Base-by-base conservation (phyloP, 1,140 invertebrate genomes). In the Augochlora pura region DNA sequence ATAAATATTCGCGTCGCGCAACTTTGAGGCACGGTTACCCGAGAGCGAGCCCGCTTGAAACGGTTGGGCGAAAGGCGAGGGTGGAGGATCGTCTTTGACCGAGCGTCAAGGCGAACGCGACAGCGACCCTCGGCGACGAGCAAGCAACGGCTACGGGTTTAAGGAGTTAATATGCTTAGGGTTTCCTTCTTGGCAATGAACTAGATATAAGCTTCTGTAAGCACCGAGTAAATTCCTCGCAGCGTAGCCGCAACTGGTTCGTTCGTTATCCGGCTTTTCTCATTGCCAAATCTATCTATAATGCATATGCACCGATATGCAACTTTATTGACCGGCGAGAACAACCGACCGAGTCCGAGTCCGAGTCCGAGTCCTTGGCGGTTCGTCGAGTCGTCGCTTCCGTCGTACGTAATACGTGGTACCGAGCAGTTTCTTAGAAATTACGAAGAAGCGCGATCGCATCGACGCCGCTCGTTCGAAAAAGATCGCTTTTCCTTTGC, bases 131-230 rank as follows among this genome's bases (percentile, higher is more conserved):
- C 87, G 80, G 86, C 75, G 85, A 86, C 81, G 65, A 84, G 32
- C 32, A 32, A 86, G 75, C 67, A 87, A 83, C 81, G 81, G 71
- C 71, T 78, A 81, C 63, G 69, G 86, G 83, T 89, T 86, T 90
- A 87, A 80, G 81, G 83, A 73, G 86, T 88, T 92, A 91, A 92
- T 91, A 88, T 88, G 88, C 88, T 93, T 93, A 92, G 88, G 92
- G 91, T 92, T 93, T 93, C 91, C 83, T 87, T 89, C 90, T 93
- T 92, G 91, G 91, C 91, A 92, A 92, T 93, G 91, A 92, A 92
- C 91, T 92, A 92, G 90, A 91, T 92, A 90, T 89, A 91, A 90
- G 90, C 88, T 77, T 88, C 86, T 86, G 89, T 90, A 88, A 91
- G 86, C 85, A 88, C 86, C 81, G 79, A 83, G 82, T 89, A 87